Evolutionary conservation across 2,888 invertebrate genomes (phyloP), one percentile per base, ranked within the genome.

Genomic region (Amiota communis): DNA sequence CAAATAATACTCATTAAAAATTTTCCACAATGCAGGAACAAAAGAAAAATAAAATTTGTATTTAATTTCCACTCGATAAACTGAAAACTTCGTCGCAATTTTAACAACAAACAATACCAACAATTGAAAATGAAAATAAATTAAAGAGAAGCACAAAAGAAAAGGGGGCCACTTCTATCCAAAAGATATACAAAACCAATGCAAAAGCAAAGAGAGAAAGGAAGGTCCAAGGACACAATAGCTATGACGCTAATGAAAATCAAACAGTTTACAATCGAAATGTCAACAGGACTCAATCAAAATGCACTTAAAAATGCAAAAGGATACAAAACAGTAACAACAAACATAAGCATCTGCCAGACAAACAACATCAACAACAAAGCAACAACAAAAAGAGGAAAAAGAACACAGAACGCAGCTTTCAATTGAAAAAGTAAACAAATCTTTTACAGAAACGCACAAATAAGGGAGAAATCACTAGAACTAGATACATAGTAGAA

Each of bases 251-350:
- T 73, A 78, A 78, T 78, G 74, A 75, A 78, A 78, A 77, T 63
- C 75, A 78, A 78, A 78, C 78, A 78, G 72, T 71, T 75, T 72
- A 76, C 72, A 69, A 70, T 73, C 59, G 71, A 76, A 78, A 75
- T 74, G 72, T 72, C 75, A 73, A 77, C 74, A 75, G 74, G 75
- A 76, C 72, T 72, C 72, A 76, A 76, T 76, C 77, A 77, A 74
- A 75, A 73, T 74, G 75, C 73, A 75, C 77, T 78, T 78, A 76
- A 77, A 74, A 77, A 78, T 78, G 75, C 75, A 75, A 73, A 78
- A 76, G 64, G 72, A 71, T 68, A 65, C 20, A 63, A 56, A 48
- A 65, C 65, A 64, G 10, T 17, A 67, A 67, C 51, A 51, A 51
- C 51, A 67, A 36, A 36, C 0, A 36, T 36, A 6, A 36, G 36